A percentile compares a stretch with the other conserved stretches of the same genome.
These are phyloP conservation scores for Cerastis leucographa DNA, from an alignment of 2,888 invertebrate species.

Conservation along the genomic window DNA sequence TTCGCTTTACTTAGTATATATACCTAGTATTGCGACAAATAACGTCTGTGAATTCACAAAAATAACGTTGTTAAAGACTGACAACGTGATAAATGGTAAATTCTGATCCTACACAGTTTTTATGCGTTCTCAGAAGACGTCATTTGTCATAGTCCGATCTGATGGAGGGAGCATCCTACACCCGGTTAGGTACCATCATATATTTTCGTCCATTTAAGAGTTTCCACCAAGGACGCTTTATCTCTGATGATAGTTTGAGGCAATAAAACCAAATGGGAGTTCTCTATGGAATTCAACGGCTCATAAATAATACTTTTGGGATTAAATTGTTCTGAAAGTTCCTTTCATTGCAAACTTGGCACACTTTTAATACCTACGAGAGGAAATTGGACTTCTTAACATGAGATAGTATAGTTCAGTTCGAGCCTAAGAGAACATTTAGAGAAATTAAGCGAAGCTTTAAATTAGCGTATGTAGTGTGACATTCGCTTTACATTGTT, in stretches of 20 bases:
- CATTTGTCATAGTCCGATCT: constrained; percentile 76
- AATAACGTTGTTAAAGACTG: constrained; percentile 31
- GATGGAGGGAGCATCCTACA: constrained; percentile 57
- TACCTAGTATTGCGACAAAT: constrained; percentile 31
- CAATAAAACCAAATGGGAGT: constrained; percentile 56
- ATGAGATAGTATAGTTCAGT: constrained; percentile 16
- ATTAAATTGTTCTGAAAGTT: constrained; percentile 53
- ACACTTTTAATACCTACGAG: constrained; percentile 37
- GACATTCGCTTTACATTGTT: constrained; percentile 38
- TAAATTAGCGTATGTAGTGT: constrained; percentile 37
- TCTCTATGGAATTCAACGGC: constrained; percentile 42
- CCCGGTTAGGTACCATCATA: constrained; percentile 56
- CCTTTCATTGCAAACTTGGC: constrained; percentile 54
- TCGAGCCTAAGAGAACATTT: constrained; percentile 12
- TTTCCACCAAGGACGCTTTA: constrained; percentile 43
- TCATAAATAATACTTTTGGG: constrained; percentile 49
- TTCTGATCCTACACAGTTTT: constrained; percentile 67
- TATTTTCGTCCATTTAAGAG: constrained; percentile 58
- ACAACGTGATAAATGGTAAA: constrained; percentile 71
- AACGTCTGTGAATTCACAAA: constrained; percentile 26
- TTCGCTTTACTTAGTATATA: constrained; percentile 43
- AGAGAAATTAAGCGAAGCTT: constrained; percentile 30
- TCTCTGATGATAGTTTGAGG: constrained; percentile 49
- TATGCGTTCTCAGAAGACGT: constrained; percentile 71
- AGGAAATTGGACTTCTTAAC: constrained; percentile 24